Evolutionary conservation across 2,113 vertebrate species (phyloP), one percentile per base, ranked within the genome.

Genomic region (Delphinus delphis): DNA sequence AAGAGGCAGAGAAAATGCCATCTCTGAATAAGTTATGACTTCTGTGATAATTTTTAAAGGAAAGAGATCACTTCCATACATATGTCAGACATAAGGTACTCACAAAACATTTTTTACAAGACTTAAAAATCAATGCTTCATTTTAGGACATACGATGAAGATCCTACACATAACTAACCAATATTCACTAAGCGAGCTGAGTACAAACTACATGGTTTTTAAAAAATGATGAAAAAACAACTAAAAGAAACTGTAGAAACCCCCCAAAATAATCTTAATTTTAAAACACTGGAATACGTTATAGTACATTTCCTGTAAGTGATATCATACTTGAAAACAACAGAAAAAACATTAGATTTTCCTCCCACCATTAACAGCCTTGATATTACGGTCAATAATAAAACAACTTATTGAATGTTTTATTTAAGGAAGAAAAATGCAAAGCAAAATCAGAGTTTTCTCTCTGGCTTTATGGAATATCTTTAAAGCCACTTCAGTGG

Each of bases 51-150:
- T 60, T 90, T 96, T 88, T 67, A 89, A 94, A 85, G 33, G 17
- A 89, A 96, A 93, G 47, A 95, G 44, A 76, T 70, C 11, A 77
- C 41, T 96, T 95, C 55, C 47, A 12, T 70, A 70, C 2, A 44
- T 63, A 62, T 67, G 25, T 93, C 68, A 84, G 50, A 88, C 44
- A 74, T 11, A 91, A 65, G 28, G 44, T 60, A 74, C 10, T 92
- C n/a, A n/a, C 50, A 97, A 96, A 86, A 85, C 47, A 50, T 80
- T 85, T 36, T 80, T 93, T 41, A 95, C 20, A 67, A 97, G 73
- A 90, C 33, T 80, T 80, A 67, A 96, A 83, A 95, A 60, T 28
- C 17, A 44, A 36, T 63, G 33, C 36, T 94, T 85, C 47, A 90
- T 67, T 90, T 88, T 73, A 76, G 28, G 36, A 74, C 62, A 73